Conservation (phyloP, 1,140 invertebrate genomes). For the Asobara japonica region DNA sequence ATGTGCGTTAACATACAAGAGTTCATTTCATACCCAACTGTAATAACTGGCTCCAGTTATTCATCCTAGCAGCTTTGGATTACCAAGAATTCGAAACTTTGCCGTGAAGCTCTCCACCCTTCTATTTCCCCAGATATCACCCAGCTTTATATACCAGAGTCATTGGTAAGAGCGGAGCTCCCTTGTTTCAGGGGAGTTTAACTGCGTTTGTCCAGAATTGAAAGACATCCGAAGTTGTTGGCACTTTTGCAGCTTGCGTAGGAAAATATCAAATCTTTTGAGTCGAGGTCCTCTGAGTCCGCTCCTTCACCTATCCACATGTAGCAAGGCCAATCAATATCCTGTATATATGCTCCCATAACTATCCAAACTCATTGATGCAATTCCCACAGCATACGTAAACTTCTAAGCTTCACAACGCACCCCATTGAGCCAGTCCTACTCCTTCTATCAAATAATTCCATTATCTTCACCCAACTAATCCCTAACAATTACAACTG, state of each 20-base stretch:
- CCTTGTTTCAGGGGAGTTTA: slow-evolving; percentile 32
- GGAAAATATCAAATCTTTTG: slow-evolving; percentile 26
- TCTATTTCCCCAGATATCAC: background rate
- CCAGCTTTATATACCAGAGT: background rate
- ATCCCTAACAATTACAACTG: no score
- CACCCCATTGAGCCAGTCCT: no score
- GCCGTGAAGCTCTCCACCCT: background rate
- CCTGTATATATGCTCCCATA: no score
- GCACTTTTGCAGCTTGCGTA: slow-evolving; percentile 10
- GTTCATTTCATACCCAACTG: background rate
- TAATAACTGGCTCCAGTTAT: slow-evolving; percentile 26
- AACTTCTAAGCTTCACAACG: no score
- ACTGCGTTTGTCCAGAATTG: slow-evolving; percentile 34
- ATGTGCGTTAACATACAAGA: background rate
- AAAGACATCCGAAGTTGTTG: slow-evolving; percentile 31
- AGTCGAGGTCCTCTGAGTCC: no score
- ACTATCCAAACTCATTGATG: no score
- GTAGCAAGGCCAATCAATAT: no score
- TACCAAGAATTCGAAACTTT: slow-evolving; percentile 16
- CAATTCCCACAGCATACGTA: no score
- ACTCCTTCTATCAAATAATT: no score
- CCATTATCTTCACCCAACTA: no score
- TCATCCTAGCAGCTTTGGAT: slow-evolving; percentile 12
- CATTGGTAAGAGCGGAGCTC: slow-evolving; percentile 23
- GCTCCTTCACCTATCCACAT: no score